Percentiles rank a stretch among this genome's conserved stretches.
Evolutionary conservation across 2,888 invertebrate genomes (phyloP).

Genomic region (Drosophila ezoana): DNA sequence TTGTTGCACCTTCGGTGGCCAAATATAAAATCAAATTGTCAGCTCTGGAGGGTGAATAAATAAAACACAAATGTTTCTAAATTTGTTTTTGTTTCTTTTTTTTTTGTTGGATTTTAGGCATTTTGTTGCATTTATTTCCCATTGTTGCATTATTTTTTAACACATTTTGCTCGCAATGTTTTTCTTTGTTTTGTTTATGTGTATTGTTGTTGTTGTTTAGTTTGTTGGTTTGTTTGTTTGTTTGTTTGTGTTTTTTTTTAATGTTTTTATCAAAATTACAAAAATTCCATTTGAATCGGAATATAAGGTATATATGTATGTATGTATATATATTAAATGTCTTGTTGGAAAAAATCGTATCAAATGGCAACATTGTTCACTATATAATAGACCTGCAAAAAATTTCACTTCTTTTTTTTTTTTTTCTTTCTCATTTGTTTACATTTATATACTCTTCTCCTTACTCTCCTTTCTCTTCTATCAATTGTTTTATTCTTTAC

Average conservation of each 20-base stretch:
- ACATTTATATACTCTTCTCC: constrained; percentile 11
- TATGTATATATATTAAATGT: constrained; percentile 67
- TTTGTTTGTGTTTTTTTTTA: constrained; percentile 62
- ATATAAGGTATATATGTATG: constrained; percentile 74
- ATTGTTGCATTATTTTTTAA: constrained; percentile 37
- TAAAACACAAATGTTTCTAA: constrained; percentile 14
- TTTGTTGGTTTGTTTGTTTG: background rate
- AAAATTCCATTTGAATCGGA: constrained; percentile 78
- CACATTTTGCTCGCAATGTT: constrained; percentile 58
- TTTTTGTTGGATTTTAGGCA: constrained; percentile 67
- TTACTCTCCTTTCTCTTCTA: background rate
- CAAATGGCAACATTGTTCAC: constrained; percentile 79
- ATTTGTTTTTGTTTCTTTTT: constrained; percentile 6
- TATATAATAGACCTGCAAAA: constrained; percentile 81
- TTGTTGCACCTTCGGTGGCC: too few species aligned
- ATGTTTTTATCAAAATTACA: constrained; percentile 82
- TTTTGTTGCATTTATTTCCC: constrained; percentile 71
- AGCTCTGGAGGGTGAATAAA: background rate
- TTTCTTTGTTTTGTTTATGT: constrained; percentile 39
- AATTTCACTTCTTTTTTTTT: constrained; percentile 64
- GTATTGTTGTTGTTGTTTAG: constrained; percentile 49
- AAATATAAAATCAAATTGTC: too few species aligned
- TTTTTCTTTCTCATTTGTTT: constrained; percentile 35
- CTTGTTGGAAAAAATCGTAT: constrained; percentile 72
- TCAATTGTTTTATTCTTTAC: background rate